Evolutionary conservation across 2,888 invertebrate genomes (phyloP).

Genomic region (Campopleginae sp.): DNA sequence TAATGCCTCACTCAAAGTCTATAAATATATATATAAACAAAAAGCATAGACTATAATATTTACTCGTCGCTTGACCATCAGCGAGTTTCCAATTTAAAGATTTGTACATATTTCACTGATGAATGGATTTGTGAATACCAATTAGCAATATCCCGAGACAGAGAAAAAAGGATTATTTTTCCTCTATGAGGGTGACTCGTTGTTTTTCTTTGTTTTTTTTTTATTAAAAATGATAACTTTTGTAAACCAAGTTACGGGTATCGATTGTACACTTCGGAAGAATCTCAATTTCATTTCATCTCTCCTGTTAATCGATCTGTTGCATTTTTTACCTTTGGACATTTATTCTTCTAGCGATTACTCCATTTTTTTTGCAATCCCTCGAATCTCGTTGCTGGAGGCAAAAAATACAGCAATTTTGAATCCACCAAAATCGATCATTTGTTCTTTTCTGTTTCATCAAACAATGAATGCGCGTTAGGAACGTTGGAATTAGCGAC

Average conservation of each 20-base stretch:
- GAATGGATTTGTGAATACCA: conserved; percentile 61
- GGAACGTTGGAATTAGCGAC: conserved; percentile 44
- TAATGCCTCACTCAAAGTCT: conserved; percentile 37
- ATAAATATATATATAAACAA: conserved; percentile 20
- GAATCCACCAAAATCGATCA: conserved; percentile 22
- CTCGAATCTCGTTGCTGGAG: conserved; percentile 11
- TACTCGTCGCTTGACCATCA: conserved; percentile 44
- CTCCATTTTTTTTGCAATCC: conserved; percentile 26
- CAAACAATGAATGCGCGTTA: conserved; percentile 19
- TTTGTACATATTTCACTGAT: conserved; percentile 64
- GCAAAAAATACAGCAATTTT: conserved; percentile 25
- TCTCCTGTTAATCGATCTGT: conserved; percentile 37
- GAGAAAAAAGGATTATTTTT: conserved; percentile 13
- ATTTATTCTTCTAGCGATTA: conserved; percentile 47
- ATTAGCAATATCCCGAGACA: conserved; percentile 46
- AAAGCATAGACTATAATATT: conserved; percentile 4
- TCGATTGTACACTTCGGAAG: conserved; percentile 26
- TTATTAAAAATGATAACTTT: neutral
- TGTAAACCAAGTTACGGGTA: conserved; percentile 25
- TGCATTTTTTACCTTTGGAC: conserved; percentile 63
- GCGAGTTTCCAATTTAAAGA: conserved; percentile 61
- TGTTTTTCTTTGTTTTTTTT: conserved; percentile 11
- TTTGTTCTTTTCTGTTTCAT: conserved; percentile 21
- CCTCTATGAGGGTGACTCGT: conserved; percentile 18
- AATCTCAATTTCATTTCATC: conserved; percentile 22